These are phyloP conservation scores for Callimorpha dominula DNA, from an alignment of 2,888 invertebrate species.

Conservation along the genomic window DNA sequence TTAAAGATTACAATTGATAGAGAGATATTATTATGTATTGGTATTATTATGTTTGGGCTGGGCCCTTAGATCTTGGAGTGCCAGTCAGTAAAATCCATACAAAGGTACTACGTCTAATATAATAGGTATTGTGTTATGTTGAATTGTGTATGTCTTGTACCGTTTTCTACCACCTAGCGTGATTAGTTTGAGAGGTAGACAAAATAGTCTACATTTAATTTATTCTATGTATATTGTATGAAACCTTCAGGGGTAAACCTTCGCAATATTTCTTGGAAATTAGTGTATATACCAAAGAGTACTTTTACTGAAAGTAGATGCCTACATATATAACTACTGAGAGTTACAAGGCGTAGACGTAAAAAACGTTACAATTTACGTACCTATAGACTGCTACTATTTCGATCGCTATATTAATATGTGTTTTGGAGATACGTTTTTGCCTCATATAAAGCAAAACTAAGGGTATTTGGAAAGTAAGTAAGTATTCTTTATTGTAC, in stretches of 20 bases:
- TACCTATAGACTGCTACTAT: too few relatives aligned
- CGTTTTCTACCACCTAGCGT: background rate
- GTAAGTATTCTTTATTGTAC: too few relatives aligned
- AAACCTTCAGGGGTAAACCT: background rate
- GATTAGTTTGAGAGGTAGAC: background rate
- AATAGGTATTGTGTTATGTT: conserved; percentile 3
- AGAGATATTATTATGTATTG: conserved; percentile 17
- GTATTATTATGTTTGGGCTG: background rate
- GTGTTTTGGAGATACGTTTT: too few relatives aligned
- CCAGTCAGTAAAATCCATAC: background rate
- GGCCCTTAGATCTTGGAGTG: background rate
- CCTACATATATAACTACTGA: background rate
- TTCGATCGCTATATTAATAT: too few relatives aligned
- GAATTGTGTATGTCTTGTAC: background rate
- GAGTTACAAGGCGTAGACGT: too few relatives aligned
- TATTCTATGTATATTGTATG: background rate
- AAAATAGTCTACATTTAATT: background rate
- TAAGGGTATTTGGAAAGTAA: too few relatives aligned
- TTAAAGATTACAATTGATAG: conserved; percentile 28
- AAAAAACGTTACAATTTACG: too few relatives aligned
- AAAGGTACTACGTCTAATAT: background rate
- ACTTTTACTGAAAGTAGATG: too few relatives aligned
- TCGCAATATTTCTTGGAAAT: background rate
- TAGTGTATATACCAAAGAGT: too few relatives aligned
- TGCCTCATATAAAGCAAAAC: too few relatives aligned